phyloP scores from a whole-genome alignment of 2,888 invertebrate species.

The Heliconius hortense region DNA sequence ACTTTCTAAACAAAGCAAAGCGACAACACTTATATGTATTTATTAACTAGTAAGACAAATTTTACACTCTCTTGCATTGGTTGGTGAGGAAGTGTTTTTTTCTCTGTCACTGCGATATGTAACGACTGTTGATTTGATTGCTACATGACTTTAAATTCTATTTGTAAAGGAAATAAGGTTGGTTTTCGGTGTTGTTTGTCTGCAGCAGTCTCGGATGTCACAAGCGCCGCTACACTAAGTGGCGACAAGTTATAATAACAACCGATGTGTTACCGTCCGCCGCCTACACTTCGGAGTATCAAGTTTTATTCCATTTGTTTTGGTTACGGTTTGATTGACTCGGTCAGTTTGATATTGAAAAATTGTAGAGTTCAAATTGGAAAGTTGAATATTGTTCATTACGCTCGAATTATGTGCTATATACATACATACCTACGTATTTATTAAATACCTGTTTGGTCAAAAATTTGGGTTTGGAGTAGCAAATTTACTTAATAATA shows the following conservation, averaged over 20 bases:
- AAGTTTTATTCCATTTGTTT: constrained; percentile 47
- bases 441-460: too few species aligned
- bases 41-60: constrained; percentile 15
- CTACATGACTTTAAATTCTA: constrained; percentile 22
- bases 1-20: neutral
- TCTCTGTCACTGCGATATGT: constrained; percentile 60
- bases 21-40: neutral
- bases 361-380: neutral
- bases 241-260: constrained; percentile 75
- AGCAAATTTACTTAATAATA: neutral
- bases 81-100: constrained; percentile 55
- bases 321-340: constrained; percentile 32
- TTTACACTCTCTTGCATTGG: constrained; percentile 50
- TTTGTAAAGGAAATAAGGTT: constrained; percentile 12
- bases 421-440: too few species aligned
- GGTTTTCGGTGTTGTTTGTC: constrained; percentile 25
- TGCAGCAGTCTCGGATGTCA: constrained; percentile 60
- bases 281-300: constrained; percentile 52
- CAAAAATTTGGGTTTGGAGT: neutral
- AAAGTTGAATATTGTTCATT: neutral
- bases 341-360: constrained; percentile 6
- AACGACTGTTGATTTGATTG: constrained; percentile 55
- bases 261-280: constrained; percentile 61
- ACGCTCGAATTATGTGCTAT: neutral
- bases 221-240: constrained; percentile 64